These are phyloP conservation scores for Druon quercuslanigerum DNA, from an alignment of 1,140 invertebrate genomes.

Conservation along the genomic window DNA sequence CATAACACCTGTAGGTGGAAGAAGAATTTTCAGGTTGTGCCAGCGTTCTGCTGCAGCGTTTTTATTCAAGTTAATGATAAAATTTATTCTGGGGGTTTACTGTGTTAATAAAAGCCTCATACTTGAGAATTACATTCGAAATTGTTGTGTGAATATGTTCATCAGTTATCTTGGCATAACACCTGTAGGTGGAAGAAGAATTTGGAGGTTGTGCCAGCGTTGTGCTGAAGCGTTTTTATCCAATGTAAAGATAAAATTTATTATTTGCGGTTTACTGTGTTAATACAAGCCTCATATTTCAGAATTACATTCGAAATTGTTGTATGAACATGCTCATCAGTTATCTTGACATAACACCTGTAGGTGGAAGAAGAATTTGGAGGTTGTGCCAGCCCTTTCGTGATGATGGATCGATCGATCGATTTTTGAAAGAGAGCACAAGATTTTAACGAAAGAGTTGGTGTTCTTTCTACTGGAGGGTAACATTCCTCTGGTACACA, in stretches of 20 bases:
- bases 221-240: too few species aligned
- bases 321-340: not conserved
- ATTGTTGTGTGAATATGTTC: too few species aligned
- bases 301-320: too few species aligned
- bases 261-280: too few species aligned
- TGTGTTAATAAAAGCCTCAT: too few species aligned
- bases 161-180: not conserved
- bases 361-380: not conserved
- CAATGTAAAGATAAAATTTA: too few species aligned
- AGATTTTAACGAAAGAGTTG: not conserved
- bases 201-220: not conserved
- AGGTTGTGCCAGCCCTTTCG: not conserved
- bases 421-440: not conserved
- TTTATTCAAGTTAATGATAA: too few species aligned
- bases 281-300: too few species aligned
- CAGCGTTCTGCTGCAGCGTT: too few species aligned
- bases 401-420: conserved; percentile 3
- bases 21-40: not conserved
- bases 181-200: not conserved
- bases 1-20: too few species aligned
- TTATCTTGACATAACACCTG: not conserved
- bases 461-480: not conserved
- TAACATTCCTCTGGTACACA: not conserved
- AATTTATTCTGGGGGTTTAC: too few species aligned
- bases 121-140: too few species aligned